A percentile compares a stretch with the other conserved stretches of the same genome.
Evolutionary conservation across 2,888 invertebrate genomes (phyloP).

Genomic region (Trichacis sp.): DNA sequence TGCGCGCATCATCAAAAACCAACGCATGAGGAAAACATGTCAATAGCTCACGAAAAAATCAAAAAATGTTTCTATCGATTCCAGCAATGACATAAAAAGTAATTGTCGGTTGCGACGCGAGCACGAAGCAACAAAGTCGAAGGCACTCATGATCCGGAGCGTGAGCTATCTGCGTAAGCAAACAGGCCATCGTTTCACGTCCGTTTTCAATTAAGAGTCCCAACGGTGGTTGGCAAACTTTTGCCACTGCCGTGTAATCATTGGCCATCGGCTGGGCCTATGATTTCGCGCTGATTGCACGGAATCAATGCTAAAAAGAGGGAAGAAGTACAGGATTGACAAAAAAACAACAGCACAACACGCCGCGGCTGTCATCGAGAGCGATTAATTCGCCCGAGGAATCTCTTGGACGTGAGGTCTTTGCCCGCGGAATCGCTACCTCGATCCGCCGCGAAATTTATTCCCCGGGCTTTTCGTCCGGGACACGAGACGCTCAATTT

Average conservation of each 20-base stretch:
- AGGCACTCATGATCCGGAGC: background rate
- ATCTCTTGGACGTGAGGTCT: background rate
- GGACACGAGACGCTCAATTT: background rate
- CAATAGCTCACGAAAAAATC: too few relatives aligned
- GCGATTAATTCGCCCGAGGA: slow-evolving; percentile 1
- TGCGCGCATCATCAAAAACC: too few relatives aligned
- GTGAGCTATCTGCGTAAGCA: slow-evolving; percentile 2
- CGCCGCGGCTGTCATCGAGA: background rate
- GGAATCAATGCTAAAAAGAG: background rate
- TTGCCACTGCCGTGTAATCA: slow-evolving; percentile 41
- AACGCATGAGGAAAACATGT: too few relatives aligned
- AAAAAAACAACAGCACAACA: too few relatives aligned
- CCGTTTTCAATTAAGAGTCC: slow-evolving; percentile 45
- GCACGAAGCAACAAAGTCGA: too few relatives aligned
- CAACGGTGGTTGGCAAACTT: slow-evolving; percentile 34
- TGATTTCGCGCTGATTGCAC: slow-evolving; percentile 41
- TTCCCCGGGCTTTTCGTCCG: background rate
- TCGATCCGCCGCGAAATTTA: background rate
- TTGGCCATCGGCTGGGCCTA: slow-evolving; percentile 39
- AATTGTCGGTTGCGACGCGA: too few relatives aligned
- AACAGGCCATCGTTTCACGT: slow-evolving; percentile 29
- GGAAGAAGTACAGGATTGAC: too few relatives aligned
- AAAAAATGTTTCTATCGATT: too few relatives aligned
- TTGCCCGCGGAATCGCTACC: background rate
- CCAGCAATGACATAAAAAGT: too few relatives aligned